Evolutionary conservation across 2,888 invertebrate genomes (phyloP), one percentile per base, ranked within the genome.

Genomic region (Acholoe squamosa): DNA sequence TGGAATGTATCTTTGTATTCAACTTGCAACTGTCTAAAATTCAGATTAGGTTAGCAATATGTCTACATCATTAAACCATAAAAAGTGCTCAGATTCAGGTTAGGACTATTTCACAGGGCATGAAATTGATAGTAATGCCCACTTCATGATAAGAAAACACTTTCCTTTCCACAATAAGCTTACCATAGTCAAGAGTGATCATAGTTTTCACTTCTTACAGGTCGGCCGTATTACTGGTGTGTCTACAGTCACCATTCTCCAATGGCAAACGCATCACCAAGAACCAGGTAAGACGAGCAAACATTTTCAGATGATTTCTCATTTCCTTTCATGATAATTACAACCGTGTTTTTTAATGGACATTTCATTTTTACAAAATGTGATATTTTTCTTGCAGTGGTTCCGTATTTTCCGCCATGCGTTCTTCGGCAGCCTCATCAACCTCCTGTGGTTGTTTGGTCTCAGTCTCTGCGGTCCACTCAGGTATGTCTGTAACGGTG

Each of bases 401-500:
- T 94, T 95, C 86, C 93, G 95, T n/a, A 93, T 96, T 10, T 90
- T 93, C 31, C 94, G 96, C 22, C 96, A 96, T 94, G 95, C 96
- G 28, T 91, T 96, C 89, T 93, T 96, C 90, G 95, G 95, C 25
- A 94, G 95, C 80, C 91, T 96, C 10, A 95, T 96, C 54, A 95
- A 96, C 84, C 94, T 96, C 28, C 92, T 96, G 19, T 96, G 96
- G 96, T 94, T 96, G 92, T 96, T 96, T 94, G 96, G 96, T 0
- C 95, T 97, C n/a, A 96, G 96, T 0, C 95, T 96, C 16, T 96
- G 96, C 94, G 96, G 96, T 14, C 96, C 96, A 1, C 93, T 97
- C 19, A 94, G 96, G 94, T 94, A 91, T 93, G 93, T 43, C 10
- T 10, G 5, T 43, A 43, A 43, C n/a, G n/a, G n/a, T n/a, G n/a